phyloP scores from a whole-genome alignment of 2,888 invertebrate species.

The Zygogramma bicolorata region DNA sequence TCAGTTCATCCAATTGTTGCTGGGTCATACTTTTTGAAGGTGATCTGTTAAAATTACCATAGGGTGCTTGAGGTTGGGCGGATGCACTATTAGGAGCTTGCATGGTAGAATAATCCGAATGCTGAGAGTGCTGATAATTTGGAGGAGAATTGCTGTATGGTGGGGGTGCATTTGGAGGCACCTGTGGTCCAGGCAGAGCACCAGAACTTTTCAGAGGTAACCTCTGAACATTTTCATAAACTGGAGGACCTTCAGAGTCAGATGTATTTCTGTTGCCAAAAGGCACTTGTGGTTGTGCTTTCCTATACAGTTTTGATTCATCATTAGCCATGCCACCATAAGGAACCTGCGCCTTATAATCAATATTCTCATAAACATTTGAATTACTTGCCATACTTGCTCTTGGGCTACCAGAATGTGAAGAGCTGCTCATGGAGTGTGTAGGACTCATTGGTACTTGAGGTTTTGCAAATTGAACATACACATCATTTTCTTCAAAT shows the following conservation, averaged over 20 bases:
- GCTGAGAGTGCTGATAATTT: constrained; percentile 49
- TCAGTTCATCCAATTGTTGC: constrained; percentile 76
- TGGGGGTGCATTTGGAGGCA: constrained; percentile 58
- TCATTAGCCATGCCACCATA: constrained; percentile 70
- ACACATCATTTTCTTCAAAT: constrained; percentile 64
- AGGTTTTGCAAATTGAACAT: constrained; percentile 66
- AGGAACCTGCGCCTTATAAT: constrained; percentile 76
- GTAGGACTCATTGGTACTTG: constrained; percentile 69
- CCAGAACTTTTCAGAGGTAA: constrained; percentile 57
- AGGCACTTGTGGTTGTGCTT: constrained; percentile 87
- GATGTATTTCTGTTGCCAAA: constrained; percentile 68
- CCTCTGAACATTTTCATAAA: constrained; percentile 66
- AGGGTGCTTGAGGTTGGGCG: constrained; percentile 49
- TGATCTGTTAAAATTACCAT: constrained; percentile 43
- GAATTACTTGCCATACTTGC: constrained; percentile 60
- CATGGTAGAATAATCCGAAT: constrained; percentile 61
- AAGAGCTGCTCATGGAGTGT: constrained; percentile 72
- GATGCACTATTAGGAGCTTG: constrained; percentile 50
- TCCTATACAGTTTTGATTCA: constrained; percentile 70
- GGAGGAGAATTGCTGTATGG: constrained; percentile 51
- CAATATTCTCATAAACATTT: constrained; percentile 84
- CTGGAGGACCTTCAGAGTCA: constrained; percentile 69
- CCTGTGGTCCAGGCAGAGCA: constrained; percentile 65
- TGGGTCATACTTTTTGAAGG: constrained; percentile 56
- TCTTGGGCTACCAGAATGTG: constrained; percentile 69